Conservation (phyloP, 2,888 invertebrate species). For the Pycnomerus fuliginosus region DNA sequence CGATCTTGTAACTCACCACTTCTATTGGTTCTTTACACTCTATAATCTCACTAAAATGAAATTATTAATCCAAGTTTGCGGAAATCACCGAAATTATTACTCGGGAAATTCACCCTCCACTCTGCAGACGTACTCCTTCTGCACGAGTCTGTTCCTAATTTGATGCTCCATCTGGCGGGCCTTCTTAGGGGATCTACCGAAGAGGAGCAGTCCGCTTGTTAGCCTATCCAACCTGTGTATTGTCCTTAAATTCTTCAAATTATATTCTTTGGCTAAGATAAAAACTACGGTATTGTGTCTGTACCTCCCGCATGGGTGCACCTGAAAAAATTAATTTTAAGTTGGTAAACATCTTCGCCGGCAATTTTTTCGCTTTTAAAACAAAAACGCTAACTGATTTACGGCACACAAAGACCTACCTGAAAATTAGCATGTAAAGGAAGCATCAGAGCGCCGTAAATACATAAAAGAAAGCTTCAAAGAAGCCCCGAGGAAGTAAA, state of each 20-base stretch:
- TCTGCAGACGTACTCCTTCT: conserved; percentile 93
- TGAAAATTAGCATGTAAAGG: too few relatives aligned
- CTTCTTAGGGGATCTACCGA: conserved; percentile 91
- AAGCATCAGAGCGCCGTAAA: conserved; percentile 14
- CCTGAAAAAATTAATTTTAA: too few relatives aligned
- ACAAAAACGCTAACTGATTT: too few relatives aligned
- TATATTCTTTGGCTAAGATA: conserved; percentile 94
- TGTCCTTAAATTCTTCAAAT: conserved; percentile 88
- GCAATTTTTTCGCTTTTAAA: too few relatives aligned
- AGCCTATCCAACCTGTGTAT: conserved; percentile 95
- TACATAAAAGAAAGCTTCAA: conserved; percentile 22
- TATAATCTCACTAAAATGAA: conserved; percentile 67
- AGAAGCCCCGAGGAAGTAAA: conserved; percentile 19
- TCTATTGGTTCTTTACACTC: conserved; percentile 90
- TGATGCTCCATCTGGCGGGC: conserved; percentile 95
- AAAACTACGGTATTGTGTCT: conserved; percentile 96
- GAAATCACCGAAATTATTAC: conserved; percentile 57
- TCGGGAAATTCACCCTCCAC: conserved; percentile 93
- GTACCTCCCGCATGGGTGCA: conserved; percentile 97
- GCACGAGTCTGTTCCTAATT: conserved; percentile 86
- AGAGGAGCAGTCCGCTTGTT: conserved; percentile 88
- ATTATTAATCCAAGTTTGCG: neutral
- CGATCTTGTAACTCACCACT: conserved; percentile 93
- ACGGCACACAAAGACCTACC: too few relatives aligned
- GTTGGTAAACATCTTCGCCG: too few relatives aligned